Evolutionary conservation across 2,888 invertebrate genomes (phyloP).

Genomic region (Andrena camellia): DNA sequence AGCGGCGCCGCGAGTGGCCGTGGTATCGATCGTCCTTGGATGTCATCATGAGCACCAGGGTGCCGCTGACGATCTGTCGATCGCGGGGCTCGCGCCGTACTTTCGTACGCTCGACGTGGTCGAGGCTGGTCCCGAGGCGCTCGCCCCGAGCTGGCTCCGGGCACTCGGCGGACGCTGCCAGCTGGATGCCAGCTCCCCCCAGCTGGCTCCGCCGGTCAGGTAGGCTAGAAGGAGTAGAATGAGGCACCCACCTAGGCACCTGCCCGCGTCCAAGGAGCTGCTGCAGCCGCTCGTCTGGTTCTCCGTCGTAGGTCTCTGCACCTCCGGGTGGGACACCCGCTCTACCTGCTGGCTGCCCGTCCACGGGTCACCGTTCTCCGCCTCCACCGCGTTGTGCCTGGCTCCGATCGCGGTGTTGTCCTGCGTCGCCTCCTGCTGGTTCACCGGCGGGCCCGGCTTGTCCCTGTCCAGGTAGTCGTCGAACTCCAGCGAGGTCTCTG

Average conservation of each 20-base stretch:
- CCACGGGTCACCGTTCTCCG: constrained; percentile 77
- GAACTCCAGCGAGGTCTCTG: constrained; percentile 86
- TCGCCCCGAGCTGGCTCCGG: constrained; percentile 38
- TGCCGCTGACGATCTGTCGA: constrained; percentile 26
- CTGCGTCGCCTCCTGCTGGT: constrained; percentile 57
- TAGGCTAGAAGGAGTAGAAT: constrained; percentile 81
- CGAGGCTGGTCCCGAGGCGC: constrained; percentile 29
- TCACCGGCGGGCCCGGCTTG: constrained; percentile 69
- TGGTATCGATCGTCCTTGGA: constrained; percentile 38
- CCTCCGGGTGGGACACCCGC: constrained; percentile 81
- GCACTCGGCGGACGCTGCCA: constrained; percentile 48
- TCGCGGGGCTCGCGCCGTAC: constrained; percentile 15
- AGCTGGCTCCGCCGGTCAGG: constrained; percentile 62
- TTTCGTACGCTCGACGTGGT: constrained; percentile 23
- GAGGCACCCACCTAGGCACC: constrained; percentile 84
- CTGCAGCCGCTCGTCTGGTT: constrained; percentile 80
- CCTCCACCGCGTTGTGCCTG: constrained; percentile 76
- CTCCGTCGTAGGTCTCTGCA: constrained; percentile 81
- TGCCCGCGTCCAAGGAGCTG: constrained; percentile 71
- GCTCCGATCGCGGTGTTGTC: constrained; percentile 68
- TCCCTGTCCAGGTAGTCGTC: constrained; percentile 80
- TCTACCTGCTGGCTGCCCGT: constrained; percentile 82
- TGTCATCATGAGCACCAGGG: constrained; percentile 63
- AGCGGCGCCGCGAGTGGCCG: constrained; percentile 3
- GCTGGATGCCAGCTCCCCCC: constrained; percentile 55